phyloP scores from a whole-genome alignment of 2,797 vertebrate species.

The Meriones psammophilus region DNA sequence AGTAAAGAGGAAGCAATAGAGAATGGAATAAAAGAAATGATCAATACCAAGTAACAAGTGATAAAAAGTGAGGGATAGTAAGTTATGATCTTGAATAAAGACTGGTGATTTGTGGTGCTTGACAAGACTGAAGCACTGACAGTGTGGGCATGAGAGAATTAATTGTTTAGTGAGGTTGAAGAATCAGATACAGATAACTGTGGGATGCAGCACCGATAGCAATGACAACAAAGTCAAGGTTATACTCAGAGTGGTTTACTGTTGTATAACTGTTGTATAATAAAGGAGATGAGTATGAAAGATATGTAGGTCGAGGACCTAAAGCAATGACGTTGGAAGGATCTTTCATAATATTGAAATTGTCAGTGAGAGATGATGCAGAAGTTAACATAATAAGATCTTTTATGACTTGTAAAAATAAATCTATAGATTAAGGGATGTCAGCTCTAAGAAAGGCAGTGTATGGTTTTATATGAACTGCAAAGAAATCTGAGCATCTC shows the following conservation, averaged over 20 bases:
- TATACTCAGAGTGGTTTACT: not conserved
- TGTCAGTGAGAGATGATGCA: not conserved
- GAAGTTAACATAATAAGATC: not conserved
- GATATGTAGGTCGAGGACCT: not conserved
- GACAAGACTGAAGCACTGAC: not conserved
- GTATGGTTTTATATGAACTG: not conserved
- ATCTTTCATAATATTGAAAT: not conserved
- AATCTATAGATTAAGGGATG: not conserved
- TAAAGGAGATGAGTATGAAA: not conserved
- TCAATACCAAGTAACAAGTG: not conserved
- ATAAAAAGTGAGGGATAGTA: not conserved
- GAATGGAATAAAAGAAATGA: not conserved
- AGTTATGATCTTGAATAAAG: slow-evolving; percentile 14
- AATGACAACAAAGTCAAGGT: not conserved
- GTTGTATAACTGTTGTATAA: not conserved
- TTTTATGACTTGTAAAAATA: not conserved
- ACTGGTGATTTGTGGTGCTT: not conserved
- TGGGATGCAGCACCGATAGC: not conserved
- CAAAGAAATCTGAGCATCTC: not conserved
- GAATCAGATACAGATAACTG: not conserved
- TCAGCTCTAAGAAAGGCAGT: not conserved
- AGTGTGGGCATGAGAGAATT: not conserved
- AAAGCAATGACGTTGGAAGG: not conserved
- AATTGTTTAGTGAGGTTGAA: not conserved
- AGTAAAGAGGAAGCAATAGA: not conserved